These are phyloP conservation scores for Pardalotus punctatus DNA, from an alignment of 2,113 vertebrate genomes.

Conservation along the genomic window DNA sequence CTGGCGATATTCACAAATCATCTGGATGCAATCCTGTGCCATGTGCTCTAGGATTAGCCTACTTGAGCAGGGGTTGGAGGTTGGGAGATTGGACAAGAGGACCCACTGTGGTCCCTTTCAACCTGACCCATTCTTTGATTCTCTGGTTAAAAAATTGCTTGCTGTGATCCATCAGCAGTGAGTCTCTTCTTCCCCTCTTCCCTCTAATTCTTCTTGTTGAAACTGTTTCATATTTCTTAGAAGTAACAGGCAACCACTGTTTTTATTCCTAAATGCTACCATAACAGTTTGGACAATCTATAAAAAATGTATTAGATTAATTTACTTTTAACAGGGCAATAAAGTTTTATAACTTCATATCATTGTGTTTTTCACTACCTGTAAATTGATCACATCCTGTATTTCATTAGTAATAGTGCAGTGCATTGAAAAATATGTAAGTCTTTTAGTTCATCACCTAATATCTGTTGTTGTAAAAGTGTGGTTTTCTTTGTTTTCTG, in stretches of 20 bases:
- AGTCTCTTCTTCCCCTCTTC: neutral
- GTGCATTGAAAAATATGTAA: neutral
- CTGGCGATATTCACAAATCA: neutral
- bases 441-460: neutral
- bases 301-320: conserved; percentile 49
- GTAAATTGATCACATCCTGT: neutral
- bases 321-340: conserved; percentile 68
- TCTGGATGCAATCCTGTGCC: neutral
- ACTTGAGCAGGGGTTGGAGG: neutral
- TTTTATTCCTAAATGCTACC: conserved; percentile 53
- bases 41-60: neutral
- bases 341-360: conserved; percentile 69
- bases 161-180: conserved; percentile 33
- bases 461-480: neutral
- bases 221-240: conserved; percentile 37
- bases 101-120: neutral
- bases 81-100: neutral
- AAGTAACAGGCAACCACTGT: conserved; percentile 40
- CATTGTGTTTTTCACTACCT: conserved; percentile 56
- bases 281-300: conserved; percentile 38
- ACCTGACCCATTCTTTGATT: neutral
- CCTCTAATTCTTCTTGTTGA: neutral
- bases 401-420: neutral
- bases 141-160: neutral
- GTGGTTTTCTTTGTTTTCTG: neutral